These are phyloP conservation scores for Notodonta dromedarius DNA, from an alignment of 2,888 invertebrate species.

Conservation along the genomic window DNA sequence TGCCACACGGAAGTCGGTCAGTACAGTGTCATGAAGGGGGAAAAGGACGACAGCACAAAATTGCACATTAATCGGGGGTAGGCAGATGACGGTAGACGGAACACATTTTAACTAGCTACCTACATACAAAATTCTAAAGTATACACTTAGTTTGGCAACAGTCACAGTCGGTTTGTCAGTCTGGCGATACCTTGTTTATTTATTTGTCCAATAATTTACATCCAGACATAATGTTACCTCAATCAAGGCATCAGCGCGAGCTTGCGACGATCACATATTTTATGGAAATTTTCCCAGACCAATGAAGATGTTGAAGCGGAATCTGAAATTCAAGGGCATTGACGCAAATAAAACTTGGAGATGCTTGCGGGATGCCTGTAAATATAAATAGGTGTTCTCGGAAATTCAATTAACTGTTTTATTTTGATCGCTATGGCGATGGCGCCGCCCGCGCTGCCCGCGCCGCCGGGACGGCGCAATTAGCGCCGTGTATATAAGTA, in stretches of 20 bases:
- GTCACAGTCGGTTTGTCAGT: no score
- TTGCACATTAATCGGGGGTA: no score
- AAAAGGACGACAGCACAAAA: no score
- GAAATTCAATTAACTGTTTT: conserved; percentile 55
- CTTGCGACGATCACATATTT: not conserved
- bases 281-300: not conserved
- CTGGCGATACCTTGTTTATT: no score
- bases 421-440: conserved; percentile 43
- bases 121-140: no score
- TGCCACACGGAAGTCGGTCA: no score
- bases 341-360: conserved; percentile 39
- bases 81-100: no score
- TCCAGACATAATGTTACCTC: not conserved
- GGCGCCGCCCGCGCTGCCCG: conserved; percentile 24
- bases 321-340: conserved; percentile 46
- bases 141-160: no score
- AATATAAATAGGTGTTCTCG: conserved; percentile 63
- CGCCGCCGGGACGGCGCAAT: conserved; percentile 28
- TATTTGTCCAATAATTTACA: no score
- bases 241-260: not conserved
- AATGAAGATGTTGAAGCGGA: conserved; percentile 9
- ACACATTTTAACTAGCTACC: no score
- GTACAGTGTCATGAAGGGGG: no score
- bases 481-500: conserved; percentile 29
- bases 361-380: conserved; percentile 49